Evolutionary conservation across 1,140 invertebrate genomes (phyloP).

Genomic region (Drosophila nebulosa): DNA sequence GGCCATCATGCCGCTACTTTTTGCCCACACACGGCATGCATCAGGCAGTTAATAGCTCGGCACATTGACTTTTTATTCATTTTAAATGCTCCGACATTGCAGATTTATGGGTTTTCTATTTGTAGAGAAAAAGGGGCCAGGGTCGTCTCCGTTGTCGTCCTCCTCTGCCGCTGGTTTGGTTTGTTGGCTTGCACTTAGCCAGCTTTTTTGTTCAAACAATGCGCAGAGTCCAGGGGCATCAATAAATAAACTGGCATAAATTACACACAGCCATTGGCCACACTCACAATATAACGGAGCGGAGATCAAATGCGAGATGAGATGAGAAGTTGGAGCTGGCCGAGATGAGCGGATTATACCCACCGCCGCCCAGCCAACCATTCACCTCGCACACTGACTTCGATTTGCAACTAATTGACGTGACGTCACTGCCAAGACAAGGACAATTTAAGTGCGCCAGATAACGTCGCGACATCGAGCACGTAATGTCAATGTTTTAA

Average conservation of each 20-base stretch:
- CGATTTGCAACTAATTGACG: conserved; percentile 61
- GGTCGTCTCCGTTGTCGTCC: conserved; percentile 19
- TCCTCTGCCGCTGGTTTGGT: conserved; percentile 12
- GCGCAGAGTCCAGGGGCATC: conserved; percentile 59
- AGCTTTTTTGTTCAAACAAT: conserved; percentile 66
- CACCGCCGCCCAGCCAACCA: background rate
- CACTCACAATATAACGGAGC: background rate
- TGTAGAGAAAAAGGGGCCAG: conserved; percentile 43
- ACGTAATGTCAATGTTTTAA: background rate
- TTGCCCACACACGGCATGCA: conserved; percentile 44
- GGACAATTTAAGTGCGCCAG: conserved; percentile 3
- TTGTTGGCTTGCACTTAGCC: conserved; percentile 63
- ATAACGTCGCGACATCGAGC: background rate
- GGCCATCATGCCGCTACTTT: background rate
- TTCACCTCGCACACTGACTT: conserved; percentile 13
- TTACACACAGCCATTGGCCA: conserved; percentile 65
- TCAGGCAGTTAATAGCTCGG: conserved; percentile 77
- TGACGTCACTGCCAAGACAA: conserved; percentile 34
- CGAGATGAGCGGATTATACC: background rate
- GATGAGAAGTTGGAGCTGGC: background rate
- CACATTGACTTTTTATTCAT: conserved; percentile 78
- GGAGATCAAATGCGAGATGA: background rate
- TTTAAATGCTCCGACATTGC: conserved; percentile 76
- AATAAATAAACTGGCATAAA: conserved; percentile 77
- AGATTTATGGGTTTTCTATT: conserved; percentile 77